Evolutionary conservation across 2,888 invertebrate genomes (phyloP), one percentile per base, ranked within the genome.

Genomic region (Tenthredo notha): DNA sequence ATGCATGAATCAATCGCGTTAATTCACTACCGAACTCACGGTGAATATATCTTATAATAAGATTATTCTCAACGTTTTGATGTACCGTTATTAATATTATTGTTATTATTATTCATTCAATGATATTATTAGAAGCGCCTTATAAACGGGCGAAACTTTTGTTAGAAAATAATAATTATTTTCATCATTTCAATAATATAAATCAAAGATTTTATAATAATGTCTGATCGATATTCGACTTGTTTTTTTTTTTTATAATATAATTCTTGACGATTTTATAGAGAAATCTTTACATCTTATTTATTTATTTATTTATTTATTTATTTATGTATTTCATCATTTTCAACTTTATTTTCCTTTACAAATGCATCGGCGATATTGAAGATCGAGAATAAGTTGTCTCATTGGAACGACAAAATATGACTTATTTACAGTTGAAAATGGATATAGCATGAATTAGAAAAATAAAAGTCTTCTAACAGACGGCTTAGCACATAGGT

Each of bases 401-500:
- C 77, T 74, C 33, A n/a, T 29, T 33, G 77, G 25, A 77, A 77
- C 54, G 77, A 77, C 77, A 77, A 50, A 54, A 21, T 43, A 74
- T 74, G 21, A 74, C 43, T 77, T 77, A 77, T 77, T 77, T 77
- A 77, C 77, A 77, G 12, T 77, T 77, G 40, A 77, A 77, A 77
- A 77, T 77, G 37, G 54, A 77, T 75, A 43, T 77, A 25, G 50
- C 25, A 18, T 54, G 50, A 29, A 77, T 77, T 77, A 77, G 54
- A 77, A 54, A 77, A 77, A 77, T 77, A 54, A 50, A 77, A 77
- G 77, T 77, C 77, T 77, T 77, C 54, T 29, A 77, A 77, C 77
- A 77, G 77, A 50, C 54, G n/a, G 21, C n/a, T 33, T 50, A 21
- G 18, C 18, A 67, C 1, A 33, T 1, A 33, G 21, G 50, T 61